Evolutionary conservation across 2,797 vertebrate species (phyloP).

Genomic region (Vireo griseus): DNA sequence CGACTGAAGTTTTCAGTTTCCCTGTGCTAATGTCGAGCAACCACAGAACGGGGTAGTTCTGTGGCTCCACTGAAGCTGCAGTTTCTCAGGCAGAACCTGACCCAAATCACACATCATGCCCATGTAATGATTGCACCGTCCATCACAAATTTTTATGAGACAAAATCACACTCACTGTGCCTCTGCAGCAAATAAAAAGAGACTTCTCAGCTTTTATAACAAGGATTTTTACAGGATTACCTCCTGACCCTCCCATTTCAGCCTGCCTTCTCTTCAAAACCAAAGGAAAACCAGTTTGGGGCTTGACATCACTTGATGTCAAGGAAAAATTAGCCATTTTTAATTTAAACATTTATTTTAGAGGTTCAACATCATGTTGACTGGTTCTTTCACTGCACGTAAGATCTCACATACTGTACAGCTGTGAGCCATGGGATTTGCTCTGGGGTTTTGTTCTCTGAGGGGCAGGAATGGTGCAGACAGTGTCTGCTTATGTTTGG

Average conservation of each 20-base stretch:
- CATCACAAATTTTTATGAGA: neutral
- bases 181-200: neutral
- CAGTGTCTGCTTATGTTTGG: neutral
- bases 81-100: neutral
- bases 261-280: neutral
- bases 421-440: neutral
- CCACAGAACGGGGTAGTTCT: neutral
- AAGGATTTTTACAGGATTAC: neutral
- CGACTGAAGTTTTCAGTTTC: neutral
- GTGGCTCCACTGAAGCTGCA: neutral
- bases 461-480: neutral
- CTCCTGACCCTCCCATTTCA: neutral
- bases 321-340: neutral
- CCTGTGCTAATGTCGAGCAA: fast-evolving
- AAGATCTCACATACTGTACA: neutral
- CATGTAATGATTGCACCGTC: fast-evolving
- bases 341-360: neutral
- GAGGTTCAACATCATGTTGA: neutral
- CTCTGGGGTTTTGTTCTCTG: neutral
- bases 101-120: neutral
- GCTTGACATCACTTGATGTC: neutral
- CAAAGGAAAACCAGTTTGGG: neutral
- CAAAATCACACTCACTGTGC: neutral
- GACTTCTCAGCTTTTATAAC: neutral
- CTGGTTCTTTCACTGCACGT: neutral